Conservation (phyloP, 2,797 vertebrate genomes). For the Alcedo quadribrachys region DNA sequence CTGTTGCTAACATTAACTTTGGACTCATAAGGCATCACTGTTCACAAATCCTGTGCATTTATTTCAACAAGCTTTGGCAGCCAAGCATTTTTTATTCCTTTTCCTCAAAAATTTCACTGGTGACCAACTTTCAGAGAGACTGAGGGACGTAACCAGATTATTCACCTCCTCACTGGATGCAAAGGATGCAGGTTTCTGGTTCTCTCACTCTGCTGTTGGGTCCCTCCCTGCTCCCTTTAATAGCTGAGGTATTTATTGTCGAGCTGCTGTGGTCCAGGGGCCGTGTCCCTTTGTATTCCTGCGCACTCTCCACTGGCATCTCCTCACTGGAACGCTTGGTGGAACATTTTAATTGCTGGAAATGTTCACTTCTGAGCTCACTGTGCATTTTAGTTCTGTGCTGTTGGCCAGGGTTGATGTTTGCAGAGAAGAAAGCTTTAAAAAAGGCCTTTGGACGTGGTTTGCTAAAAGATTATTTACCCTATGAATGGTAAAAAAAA, state of each 20-base stretch:
- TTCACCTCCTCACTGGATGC: background rate
- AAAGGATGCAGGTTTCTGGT: conserved; percentile 18
- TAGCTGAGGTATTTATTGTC: background rate
- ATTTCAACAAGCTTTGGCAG: conserved; percentile 1
- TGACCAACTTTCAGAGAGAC: background rate
- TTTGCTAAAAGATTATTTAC: conserved; percentile 9
- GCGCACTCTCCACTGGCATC: rapidly evolving
- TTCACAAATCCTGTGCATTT: background rate
- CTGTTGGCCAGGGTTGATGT: background rate
- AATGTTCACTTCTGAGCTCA: background rate
- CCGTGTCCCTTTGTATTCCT: background rate
- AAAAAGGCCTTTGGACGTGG: background rate
- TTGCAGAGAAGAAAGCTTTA: background rate
- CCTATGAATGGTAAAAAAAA: background rate
- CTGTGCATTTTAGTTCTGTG: rapidly evolving
- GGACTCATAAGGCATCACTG: background rate
- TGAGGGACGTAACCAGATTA: background rate
- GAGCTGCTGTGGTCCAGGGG: background rate
- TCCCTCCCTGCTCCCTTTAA: background rate
- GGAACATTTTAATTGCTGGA: background rate
- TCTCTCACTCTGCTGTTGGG: background rate
- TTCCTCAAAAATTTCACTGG: background rate
- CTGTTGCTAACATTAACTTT: background rate
- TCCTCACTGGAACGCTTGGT: background rate
- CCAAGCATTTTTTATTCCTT: background rate